A percentile compares a stretch with the other conserved stretches of the same genome.
These are phyloP conservation scores for Syngnathus scovelli DNA, from an alignment of 2,113 vertebrate genomes.

Conservation along the genomic window DNA sequence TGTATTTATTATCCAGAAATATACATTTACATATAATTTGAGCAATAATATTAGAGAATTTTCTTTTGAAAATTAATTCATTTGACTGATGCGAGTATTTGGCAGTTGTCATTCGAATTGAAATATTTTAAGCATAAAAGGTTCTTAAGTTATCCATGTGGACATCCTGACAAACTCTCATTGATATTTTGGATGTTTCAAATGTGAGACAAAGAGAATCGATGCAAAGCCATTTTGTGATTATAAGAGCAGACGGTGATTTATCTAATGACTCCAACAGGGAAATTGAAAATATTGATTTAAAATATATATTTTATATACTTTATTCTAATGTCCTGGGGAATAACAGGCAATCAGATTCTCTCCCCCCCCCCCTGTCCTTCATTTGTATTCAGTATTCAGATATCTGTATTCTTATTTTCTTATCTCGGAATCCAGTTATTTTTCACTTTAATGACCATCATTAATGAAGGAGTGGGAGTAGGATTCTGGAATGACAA, in stretches of 20 bases:
- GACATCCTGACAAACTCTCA: conserved; percentile 7
- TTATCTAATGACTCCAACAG: conserved; percentile 79
- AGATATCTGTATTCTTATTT: background rate
- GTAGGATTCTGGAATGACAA: conserved; percentile 4
- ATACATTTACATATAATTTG: background rate
- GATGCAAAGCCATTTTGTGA: conserved; percentile 87
- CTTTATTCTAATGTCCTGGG: conserved; percentile 67
- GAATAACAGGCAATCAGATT: conserved; percentile 75
- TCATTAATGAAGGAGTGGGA: conserved; percentile 39
- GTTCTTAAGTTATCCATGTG: background rate
- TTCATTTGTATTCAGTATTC: conserved; percentile 17
- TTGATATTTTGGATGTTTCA: conserved; percentile 31
- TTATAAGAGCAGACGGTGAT: conserved; percentile 81
- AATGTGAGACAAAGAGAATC: conserved; percentile 73
- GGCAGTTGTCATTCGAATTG: too few relatives aligned
- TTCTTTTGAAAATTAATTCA: too few relatives aligned
- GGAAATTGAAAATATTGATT: conserved; percentile 93
- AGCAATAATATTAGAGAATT: too few relatives aligned
- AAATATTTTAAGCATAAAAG: too few relatives aligned
- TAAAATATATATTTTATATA: conserved; percentile 79
- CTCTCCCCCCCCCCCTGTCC: conserved; percentile 34
- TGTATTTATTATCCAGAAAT: background rate
- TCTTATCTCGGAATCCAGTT: conserved; percentile 43
- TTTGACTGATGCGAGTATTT: too few relatives aligned
- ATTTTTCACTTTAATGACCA: conserved; percentile 47